Evolutionary conservation across 2,888 invertebrate species (phyloP), one percentile per base, ranked within the genome.

Genomic region (Aleiodes leptofemur): DNA sequence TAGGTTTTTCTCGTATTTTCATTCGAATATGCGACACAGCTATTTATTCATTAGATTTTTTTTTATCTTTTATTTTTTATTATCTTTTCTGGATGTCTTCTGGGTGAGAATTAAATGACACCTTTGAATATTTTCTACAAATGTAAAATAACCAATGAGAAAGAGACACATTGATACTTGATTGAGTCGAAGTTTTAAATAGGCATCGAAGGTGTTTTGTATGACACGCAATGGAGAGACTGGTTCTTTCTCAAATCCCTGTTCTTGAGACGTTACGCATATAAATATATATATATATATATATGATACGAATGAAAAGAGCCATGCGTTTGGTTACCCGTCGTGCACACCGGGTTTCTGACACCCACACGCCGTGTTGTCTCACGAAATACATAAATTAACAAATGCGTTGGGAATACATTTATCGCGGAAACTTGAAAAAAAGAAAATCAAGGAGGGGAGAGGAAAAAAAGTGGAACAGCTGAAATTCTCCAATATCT

Each of bases 291-390:
- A 23, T 23, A 23, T 23, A 23, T 23, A 23, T 23, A 23, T 23
- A 23, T 23, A 23, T 23, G 23, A 23, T 23, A 64, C 48, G 38
- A 57, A 53, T 16, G 23, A 29, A 69, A 38, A 48, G n/a, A 16
- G 57, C 68, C 48, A 50, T 13, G 31, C 69, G 16, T 16, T 34
- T 14, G 61, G 31, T 53, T 59, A 78, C 80, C 79, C 77, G 86
- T 83, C 83, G 87, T 78, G 87, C 87, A 86, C 87, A 86, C 86
- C 86, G 87, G 87, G 87, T 81, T 86, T 87, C 87, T 31, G 85
- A 87, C 87, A 87, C 87, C 87, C 87, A 87, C 87, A 87, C 87
- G 87, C 87, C 87, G 83, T 83, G 85, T 86, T 84, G 85, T 83
- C 84, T 87, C 87, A 87, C 84, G 84, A 87, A 87, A 87, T 81